Conservation (phyloP, 2,797 vertebrate genomes). For the Sebastes ruberrimus region DNA sequence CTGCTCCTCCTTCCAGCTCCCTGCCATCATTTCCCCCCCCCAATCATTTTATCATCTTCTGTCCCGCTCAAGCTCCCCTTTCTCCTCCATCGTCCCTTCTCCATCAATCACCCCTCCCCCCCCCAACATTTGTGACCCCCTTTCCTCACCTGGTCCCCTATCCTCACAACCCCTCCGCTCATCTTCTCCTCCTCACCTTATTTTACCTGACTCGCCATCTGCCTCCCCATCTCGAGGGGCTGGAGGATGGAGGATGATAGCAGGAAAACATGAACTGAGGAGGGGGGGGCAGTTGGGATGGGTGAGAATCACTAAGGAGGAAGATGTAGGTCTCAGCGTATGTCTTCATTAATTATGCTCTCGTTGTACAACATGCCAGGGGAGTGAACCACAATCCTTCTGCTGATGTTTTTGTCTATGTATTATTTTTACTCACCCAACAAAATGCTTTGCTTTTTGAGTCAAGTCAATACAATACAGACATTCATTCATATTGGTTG, state of each 20-base stretch:
- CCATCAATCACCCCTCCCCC: not conserved
- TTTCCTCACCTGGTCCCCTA: not conserved
- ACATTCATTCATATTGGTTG: not conserved
- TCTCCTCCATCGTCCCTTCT: not conserved
- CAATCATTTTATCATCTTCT: constrained; percentile 24
- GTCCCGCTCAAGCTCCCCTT: not conserved
- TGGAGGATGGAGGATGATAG: constrained; percentile 8
- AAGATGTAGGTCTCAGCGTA: constrained; percentile 46
- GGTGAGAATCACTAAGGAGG: constrained; percentile 12
- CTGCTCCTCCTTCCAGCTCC: constrained; percentile 12
- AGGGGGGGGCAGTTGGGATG: not conserved
- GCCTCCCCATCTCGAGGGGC: constrained; percentile 36
- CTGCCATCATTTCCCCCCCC: not conserved
- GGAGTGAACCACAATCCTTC: constrained; percentile 27
- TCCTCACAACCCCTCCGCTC: not conserved
- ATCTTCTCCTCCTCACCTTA: constrained; percentile 34
- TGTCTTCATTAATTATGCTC: constrained; percentile 55
- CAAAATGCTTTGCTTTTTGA: not conserved
- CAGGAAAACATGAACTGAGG: not conserved
- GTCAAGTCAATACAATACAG: not conserved
- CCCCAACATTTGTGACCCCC: not conserved
- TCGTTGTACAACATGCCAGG: constrained; percentile 36
- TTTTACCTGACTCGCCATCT: constrained; percentile 65
- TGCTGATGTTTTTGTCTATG: constrained; percentile 5
- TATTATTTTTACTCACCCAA: not conserved